Evolutionary conservation across 2,888 invertebrate genomes (phyloP).

Genomic region (Venusia cambrica): DNA sequence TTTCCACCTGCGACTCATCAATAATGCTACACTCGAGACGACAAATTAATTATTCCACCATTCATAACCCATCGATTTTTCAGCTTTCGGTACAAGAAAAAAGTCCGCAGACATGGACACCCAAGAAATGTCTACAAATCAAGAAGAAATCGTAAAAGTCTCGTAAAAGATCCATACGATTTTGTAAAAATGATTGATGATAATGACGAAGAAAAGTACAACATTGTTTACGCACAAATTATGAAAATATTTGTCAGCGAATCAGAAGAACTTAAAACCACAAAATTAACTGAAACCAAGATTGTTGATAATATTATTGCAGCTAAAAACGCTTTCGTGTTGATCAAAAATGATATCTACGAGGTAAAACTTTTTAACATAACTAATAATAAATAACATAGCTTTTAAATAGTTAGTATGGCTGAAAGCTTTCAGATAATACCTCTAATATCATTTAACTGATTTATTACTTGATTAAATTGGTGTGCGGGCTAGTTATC

Average conservation of each 20-base stretch:
- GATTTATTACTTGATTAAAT: slow-evolving; percentile 6
- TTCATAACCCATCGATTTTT: slow-evolving; percentile 10
- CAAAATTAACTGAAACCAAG: slow-evolving; percentile 55
- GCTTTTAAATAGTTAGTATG: too few species aligned
- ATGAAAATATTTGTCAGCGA: slow-evolving; percentile 67
- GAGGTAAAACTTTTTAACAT: too few species aligned
- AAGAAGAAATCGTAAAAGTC: slow-evolving; percentile 2
- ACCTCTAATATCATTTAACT: too few species aligned
- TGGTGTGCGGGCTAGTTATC: slow-evolving; percentile 1
- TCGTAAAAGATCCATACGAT: slow-evolving; percentile 1
- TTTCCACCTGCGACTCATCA: neutral
- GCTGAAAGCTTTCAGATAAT: too few species aligned
- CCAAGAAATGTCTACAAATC: slow-evolving; percentile 22
- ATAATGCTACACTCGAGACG: slow-evolving; percentile 10
- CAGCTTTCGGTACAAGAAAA: slow-evolving; percentile 27
- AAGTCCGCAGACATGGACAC: slow-evolving; percentile 26
- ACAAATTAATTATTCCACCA: neutral
- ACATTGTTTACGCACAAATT: slow-evolving; percentile 62
- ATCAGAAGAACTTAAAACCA: slow-evolving; percentile 42
- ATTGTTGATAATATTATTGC: slow-evolving; percentile 64
- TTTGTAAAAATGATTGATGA: slow-evolving; percentile 10
- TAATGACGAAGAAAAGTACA: slow-evolving; percentile 47
- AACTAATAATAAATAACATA: too few species aligned
- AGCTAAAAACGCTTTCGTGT: slow-evolving; percentile 58
- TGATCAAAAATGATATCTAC: slow-evolving; percentile 76